Evolutionary conservation across 2,113 vertebrate genomes (phyloP).

Genomic region (Grallaria varia): DNA sequence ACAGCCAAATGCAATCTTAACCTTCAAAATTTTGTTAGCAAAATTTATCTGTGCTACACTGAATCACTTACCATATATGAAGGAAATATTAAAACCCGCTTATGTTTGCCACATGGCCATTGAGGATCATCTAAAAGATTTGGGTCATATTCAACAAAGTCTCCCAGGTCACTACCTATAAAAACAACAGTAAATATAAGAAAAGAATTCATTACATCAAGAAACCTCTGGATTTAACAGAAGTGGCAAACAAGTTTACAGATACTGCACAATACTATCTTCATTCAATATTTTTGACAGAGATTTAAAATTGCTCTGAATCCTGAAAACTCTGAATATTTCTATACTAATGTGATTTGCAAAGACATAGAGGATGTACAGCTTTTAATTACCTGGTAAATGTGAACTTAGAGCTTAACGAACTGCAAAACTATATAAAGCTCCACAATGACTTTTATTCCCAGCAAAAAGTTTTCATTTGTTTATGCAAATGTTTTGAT

Average conservation of each 20-base stretch:
- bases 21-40: not conserved
- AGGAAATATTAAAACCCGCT: conserved; percentile 95
- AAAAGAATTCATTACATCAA: not conserved
- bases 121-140: conserved; percentile 98
- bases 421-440: not conserved
- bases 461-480: not conserved
- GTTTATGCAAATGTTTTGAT: not conserved
- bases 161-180: conserved; percentile 89
- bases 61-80: conserved; percentile 92
- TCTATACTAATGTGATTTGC: not conserved
- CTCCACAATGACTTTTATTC: not conserved
- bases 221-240: not conserved
- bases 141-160: conserved; percentile 92
- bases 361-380: not conserved
- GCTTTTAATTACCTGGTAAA: not conserved
- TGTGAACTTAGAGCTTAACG: not conserved
- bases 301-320: not conserved
- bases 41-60: not conserved
- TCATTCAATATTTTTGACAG: not conserved
- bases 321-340: not conserved
- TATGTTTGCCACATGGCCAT: conserved; percentile 99
- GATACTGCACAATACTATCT: not conserved
- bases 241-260: not conserved
- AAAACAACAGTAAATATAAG: not conserved
- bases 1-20: not conserved